These are phyloP conservation scores for Cyanocitta stelleri DNA, from an alignment of 2,113 vertebrate species.

Conservation along the genomic window DNA sequence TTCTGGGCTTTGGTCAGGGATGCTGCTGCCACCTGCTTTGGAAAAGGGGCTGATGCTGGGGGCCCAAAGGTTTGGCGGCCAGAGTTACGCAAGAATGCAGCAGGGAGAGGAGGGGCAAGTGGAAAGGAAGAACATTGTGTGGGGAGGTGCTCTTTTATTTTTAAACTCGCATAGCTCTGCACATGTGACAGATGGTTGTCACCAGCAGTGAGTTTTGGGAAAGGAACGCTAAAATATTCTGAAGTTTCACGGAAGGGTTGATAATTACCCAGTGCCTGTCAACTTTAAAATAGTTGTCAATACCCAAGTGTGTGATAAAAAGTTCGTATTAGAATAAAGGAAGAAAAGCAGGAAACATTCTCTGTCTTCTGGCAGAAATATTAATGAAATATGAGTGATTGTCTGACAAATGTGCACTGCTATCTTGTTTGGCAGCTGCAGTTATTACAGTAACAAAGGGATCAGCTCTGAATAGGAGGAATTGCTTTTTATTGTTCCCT, in stretches of 20 bases:
- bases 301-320: constrained; percentile 49
- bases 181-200: constrained; percentile 61
- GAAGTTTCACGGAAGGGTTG: constrained; percentile 32
- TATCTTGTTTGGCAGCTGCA: constrained; percentile 60
- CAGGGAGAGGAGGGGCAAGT: not conserved
- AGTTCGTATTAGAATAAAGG: constrained; percentile 41
- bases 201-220: constrained; percentile 35
- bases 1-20: not conserved
- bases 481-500: constrained; percentile 61
- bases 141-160: constrained; percentile 52
- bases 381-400: constrained; percentile 57
- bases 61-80: not conserved
- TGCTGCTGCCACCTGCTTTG: not conserved
- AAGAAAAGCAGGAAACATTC: constrained; percentile 25
- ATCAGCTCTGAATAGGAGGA: constrained; percentile 50
- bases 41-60: not conserved
- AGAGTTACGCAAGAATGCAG: constrained; percentile 2
- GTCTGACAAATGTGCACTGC: constrained; percentile 47
- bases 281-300: constrained; percentile 57
- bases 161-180: constrained; percentile 17
- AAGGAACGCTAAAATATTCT: constrained; percentile 27
- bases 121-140: constrained; percentile 28
- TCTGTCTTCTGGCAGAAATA: constrained; percentile 42
- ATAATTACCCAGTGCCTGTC: constrained; percentile 58
- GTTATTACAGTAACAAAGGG: constrained; percentile 58